phyloP scores from a whole-genome alignment of 1,140 invertebrate genomes.

The Drosophila setifemur region DNA sequence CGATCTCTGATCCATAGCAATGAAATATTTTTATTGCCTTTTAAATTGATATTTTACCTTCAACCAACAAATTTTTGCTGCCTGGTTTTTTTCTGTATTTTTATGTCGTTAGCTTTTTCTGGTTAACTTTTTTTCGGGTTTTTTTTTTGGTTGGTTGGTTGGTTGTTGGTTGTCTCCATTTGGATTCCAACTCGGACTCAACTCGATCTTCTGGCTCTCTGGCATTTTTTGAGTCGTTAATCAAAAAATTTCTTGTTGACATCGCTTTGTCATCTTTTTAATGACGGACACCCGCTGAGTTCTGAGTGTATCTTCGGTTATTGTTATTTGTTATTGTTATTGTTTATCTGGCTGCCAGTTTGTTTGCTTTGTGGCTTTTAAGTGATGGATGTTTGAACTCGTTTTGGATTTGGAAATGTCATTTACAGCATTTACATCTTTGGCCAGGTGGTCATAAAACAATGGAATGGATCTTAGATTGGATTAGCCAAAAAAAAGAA shows the following conservation, averaged over 20 bases:
- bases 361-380: constrained; percentile 10
- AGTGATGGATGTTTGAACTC: constrained; percentile 59
- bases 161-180: constrained; percentile 24
- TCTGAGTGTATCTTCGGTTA: constrained; percentile 22
- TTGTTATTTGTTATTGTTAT: constrained; percentile 3
- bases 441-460: constrained; percentile 17
- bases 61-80: constrained; percentile 66
- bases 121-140: constrained; percentile 21
- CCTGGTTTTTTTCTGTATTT: constrained; percentile 33
- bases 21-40: constrained; percentile 75
- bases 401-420: constrained; percentile 46
- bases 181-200: constrained; percentile 10
- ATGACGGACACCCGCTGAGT: constrained; percentile 68
- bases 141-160: constrained; percentile 42
- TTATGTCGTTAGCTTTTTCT: constrained; percentile 35
- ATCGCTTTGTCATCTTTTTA: constrained; percentile 75
- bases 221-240: constrained; percentile 69
- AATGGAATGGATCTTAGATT: background rate
- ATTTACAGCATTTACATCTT: constrained; percentile 19
- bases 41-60: constrained; percentile 77
- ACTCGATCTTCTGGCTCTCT: constrained; percentile 37
- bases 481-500: background rate
- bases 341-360: background rate
- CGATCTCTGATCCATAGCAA: constrained; percentile 39
- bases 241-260: constrained; percentile 76